Evolutionary conservation across 2,797 vertebrate species (phyloP).

Genomic region (Paramormyrops hopkinsi): DNA sequence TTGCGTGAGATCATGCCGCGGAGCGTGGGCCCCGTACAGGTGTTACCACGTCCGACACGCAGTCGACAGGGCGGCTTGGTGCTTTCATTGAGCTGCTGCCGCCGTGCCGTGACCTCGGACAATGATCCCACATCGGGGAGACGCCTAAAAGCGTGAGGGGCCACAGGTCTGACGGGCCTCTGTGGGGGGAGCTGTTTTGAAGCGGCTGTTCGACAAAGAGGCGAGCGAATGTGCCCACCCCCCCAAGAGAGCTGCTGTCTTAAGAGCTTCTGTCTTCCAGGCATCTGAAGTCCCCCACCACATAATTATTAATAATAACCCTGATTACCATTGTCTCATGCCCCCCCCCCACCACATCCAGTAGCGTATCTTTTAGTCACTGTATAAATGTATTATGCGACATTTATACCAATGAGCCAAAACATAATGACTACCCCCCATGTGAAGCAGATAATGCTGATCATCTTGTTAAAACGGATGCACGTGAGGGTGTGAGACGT

Average conservation of each 20-base stretch:
- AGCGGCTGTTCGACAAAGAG: background rate
- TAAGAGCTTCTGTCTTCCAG: slow-evolving; percentile 41
- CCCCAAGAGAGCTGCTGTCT: slow-evolving; percentile 25
- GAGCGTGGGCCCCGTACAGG: background rate
- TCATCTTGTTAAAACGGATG: background rate
- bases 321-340: slow-evolving; percentile 50
- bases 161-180: background rate
- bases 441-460: background rate
- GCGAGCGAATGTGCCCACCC: background rate
- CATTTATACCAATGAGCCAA: background rate
- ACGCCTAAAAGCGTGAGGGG: background rate
- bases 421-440: background rate
- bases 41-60: background rate
- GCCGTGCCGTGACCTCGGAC: background rate
- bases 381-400: background rate
- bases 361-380: background rate
- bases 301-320: slow-evolving; percentile 61
- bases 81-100: background rate
- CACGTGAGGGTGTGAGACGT: background rate
- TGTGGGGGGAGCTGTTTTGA: background rate
- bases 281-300: slow-evolving; percentile 32
- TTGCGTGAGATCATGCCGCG: background rate
- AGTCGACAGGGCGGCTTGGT: background rate
- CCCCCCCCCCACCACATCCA: slow-evolving; percentile 24
- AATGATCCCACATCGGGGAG: background rate